These are phyloP conservation scores for Peromyscus aztecus DNA, from an alignment of 2,797 vertebrate species.

Conservation along the genomic window DNA sequence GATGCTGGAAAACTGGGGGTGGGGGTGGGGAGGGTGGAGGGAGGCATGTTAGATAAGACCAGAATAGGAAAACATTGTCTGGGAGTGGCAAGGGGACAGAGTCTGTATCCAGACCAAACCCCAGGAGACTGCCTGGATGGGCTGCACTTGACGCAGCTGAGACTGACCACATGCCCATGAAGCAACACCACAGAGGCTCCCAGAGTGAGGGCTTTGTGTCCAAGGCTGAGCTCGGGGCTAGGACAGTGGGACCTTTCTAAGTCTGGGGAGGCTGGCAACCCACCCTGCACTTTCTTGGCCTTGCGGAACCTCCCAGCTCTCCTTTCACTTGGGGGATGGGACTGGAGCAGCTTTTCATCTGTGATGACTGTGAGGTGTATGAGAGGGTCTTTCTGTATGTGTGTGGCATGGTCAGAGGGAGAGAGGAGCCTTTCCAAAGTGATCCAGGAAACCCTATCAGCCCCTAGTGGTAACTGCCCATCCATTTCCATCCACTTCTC, in stretches of 20 bases:
- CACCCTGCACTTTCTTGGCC: not conserved
- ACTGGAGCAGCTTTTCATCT: not conserved
- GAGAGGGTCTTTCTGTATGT: not conserved
- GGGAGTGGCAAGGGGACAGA: not conserved
- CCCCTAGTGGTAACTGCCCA: not conserved
- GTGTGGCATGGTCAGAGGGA: not conserved
- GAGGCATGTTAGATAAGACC: not conserved
- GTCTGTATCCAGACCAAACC: not conserved
- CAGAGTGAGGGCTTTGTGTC: not conserved
- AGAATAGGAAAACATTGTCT: not conserved
- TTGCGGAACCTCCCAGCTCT: not conserved
- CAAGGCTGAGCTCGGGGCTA: not conserved
- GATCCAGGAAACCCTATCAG: not conserved
- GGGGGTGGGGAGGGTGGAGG: not conserved
- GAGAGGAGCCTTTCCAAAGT: not conserved
- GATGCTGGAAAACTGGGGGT: not conserved
- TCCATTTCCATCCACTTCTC: conserved; percentile 39
- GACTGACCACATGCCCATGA: not conserved
- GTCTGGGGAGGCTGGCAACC: not conserved
- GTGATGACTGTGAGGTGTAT: not conserved
- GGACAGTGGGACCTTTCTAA: not conserved
- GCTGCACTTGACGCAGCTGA: not conserved
- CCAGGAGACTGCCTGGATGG: not conserved
- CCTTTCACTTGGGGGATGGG: not conserved
- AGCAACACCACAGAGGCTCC: not conserved